These are phyloP conservation scores for Malurus leucopterus DNA, from an alignment of 2,797 vertebrate species.

Conservation along the genomic window DNA sequence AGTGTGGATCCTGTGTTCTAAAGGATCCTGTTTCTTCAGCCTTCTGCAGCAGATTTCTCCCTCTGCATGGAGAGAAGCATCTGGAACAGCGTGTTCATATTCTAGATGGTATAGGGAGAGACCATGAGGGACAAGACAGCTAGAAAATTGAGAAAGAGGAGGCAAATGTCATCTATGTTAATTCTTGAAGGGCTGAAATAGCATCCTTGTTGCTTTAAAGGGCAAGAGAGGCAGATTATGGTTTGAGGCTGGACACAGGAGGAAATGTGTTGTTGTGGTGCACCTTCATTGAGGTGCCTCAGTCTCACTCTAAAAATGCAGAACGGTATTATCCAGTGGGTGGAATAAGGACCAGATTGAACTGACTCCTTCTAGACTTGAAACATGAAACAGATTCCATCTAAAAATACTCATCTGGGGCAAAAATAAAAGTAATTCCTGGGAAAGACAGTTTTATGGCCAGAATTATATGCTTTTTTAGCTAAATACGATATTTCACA, in stretches of 20 bases:
- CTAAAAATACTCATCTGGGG: not conserved
- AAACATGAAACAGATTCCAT: not conserved
- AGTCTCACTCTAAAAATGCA: not conserved
- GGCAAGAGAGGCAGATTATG: not conserved
- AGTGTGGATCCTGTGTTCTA: not conserved
- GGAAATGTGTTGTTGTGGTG: not conserved
- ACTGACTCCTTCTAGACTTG: not conserved
- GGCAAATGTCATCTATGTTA: rapidly evolving
- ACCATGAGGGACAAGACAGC: not conserved
- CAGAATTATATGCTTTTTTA: not conserved
- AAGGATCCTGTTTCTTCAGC: not conserved
- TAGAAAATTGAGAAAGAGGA: not conserved
- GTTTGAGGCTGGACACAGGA: not conserved
- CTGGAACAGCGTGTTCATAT: rapidly evolving
- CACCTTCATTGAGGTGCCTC: not conserved
- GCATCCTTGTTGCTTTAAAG: not conserved
- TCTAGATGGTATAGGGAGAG: not conserved
- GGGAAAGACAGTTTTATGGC: not conserved
- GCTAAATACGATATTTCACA: not conserved
- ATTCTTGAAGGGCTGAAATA: not conserved
- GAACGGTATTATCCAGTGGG: not conserved
- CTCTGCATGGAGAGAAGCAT: not conserved
- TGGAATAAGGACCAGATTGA: not conserved
- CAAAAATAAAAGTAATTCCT: not conserved
- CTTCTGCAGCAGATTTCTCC: not conserved